phyloP scores from a whole-genome alignment of 2,797 vertebrate genomes.

The Xenops minutus region DNA sequence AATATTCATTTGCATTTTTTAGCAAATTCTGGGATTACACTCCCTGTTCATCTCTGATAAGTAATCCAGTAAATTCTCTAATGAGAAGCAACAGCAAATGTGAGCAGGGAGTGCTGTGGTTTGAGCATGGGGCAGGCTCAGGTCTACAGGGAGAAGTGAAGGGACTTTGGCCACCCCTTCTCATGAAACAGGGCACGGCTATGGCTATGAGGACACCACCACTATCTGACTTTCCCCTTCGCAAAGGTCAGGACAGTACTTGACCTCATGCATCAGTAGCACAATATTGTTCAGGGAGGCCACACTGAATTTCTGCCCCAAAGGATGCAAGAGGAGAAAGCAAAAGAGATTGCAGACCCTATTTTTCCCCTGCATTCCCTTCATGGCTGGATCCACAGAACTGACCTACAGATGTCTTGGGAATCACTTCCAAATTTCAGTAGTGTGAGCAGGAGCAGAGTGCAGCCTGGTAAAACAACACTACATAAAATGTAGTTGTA shows the following conservation, averaged over 20 bases:
- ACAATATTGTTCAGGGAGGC: background rate
- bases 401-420: background rate
- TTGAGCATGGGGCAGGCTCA: background rate
- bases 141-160: background rate
- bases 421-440: background rate
- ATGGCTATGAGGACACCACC: rapidly evolving
- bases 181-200: rapidly evolving
- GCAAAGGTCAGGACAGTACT: background rate
- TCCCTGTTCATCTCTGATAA: background rate
- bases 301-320: background rate
- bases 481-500: background rate
- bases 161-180: background rate
- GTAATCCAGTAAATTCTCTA: background rate
- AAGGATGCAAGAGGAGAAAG: background rate
- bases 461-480: background rate
- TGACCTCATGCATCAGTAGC: background rate
- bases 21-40: background rate
- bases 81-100: background rate
- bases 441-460: background rate
- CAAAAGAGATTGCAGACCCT: background rate
- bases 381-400: background rate
- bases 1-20: conserved; percentile 23
- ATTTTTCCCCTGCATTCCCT: background rate
- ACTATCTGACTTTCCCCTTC: background rate
- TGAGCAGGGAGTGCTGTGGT: background rate